These are phyloP conservation scores for Alosa sapidissima DNA, from an alignment of 2,797 vertebrate genomes.

Conservation along the genomic window DNA sequence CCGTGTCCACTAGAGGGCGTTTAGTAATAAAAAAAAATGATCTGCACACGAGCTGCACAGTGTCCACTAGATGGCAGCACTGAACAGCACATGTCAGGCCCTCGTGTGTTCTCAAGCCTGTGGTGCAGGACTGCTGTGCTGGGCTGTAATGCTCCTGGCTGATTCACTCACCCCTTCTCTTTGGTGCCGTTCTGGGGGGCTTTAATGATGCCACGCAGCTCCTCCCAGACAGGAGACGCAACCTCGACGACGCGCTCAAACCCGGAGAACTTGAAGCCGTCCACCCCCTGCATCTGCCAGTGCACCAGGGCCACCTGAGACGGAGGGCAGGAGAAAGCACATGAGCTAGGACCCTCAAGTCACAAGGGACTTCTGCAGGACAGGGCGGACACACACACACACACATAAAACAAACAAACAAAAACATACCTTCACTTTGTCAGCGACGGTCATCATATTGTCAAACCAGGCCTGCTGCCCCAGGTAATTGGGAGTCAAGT, in stretches of 20 bases:
- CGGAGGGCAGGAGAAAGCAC: not conserved
- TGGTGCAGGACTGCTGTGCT: not conserved
- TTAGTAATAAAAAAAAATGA: not conserved
- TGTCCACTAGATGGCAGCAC: constrained; percentile 8
- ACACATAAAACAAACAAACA: not conserved
- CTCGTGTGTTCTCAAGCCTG: not conserved
- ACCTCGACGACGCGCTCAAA: constrained; percentile 63
- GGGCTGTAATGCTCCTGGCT: not conserved
- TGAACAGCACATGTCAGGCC: not conserved
- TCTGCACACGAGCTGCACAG: not conserved
- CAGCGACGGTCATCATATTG: constrained; percentile 58
- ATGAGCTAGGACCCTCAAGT: not conserved
- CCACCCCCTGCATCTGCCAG: constrained; percentile 78
- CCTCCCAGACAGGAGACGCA: constrained; percentile 59
- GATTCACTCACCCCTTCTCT: constrained; percentile 51
- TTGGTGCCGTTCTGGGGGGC: constrained; percentile 57
- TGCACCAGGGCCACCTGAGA: constrained; percentile 76
- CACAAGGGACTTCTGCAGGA: not conserved
- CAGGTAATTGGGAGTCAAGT: constrained; percentile 85
- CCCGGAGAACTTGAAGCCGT: constrained; percentile 78
- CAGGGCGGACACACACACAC: no score
- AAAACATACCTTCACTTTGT: constrained; percentile 67
- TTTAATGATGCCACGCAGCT: constrained; percentile 62
- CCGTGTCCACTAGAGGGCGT: constrained; percentile 15
- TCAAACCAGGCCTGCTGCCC: constrained; percentile 77